phyloP scores from a whole-genome alignment of 2,888 invertebrate genomes.

The Halictus quadricinctus region DNA sequence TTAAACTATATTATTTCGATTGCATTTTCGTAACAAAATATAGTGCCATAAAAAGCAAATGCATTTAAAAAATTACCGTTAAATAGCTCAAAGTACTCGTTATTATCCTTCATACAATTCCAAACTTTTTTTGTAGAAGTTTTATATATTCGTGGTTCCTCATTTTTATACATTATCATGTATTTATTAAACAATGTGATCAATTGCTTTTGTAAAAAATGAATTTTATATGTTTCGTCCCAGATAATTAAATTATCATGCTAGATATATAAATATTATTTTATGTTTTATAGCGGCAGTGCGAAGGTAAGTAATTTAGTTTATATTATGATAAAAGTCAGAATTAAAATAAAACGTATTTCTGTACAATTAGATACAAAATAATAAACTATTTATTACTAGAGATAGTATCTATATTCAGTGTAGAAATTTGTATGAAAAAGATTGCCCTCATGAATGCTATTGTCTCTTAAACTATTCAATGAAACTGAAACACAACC shows the following conservation, averaged over 20 bases:
- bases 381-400: slow-evolving; percentile 64
- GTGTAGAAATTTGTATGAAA: slow-evolving; percentile 76
- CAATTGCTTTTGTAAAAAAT: slow-evolving; percentile 64
- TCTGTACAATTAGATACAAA: slow-evolving; percentile 74
- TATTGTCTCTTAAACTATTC: slow-evolving; percentile 74
- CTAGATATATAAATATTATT: slow-evolving; percentile 75
- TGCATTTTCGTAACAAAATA: slow-evolving; percentile 24
- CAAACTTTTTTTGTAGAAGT: slow-evolving; percentile 8
- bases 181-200: slow-evolving; percentile 52
- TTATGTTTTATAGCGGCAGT: slow-evolving; percentile 80
- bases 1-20: slow-evolving; percentile 26
- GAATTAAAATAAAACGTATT: slow-evolving; percentile 51
- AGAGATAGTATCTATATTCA: slow-evolving; percentile 62
- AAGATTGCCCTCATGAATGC: slow-evolving; percentile 73
- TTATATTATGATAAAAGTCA: slow-evolving; percentile 62
- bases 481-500: slow-evolving; percentile 61
- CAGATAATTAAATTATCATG: slow-evolving; percentile 64
- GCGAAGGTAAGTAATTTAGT: slow-evolving; percentile 78
- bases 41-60: slow-evolving; percentile 25
- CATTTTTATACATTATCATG: slow-evolving; percentile 35
- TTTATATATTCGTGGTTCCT: slow-evolving; percentile 37
- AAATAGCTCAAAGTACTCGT: slow-evolving; percentile 23
- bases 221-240: slow-evolving; percentile 49
- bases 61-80: slow-evolving; percentile 25
- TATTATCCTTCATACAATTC: slow-evolving; percentile 25